Conservation (phyloP, 2,797 vertebrate species). For the Macropodus opercularis region DNA sequence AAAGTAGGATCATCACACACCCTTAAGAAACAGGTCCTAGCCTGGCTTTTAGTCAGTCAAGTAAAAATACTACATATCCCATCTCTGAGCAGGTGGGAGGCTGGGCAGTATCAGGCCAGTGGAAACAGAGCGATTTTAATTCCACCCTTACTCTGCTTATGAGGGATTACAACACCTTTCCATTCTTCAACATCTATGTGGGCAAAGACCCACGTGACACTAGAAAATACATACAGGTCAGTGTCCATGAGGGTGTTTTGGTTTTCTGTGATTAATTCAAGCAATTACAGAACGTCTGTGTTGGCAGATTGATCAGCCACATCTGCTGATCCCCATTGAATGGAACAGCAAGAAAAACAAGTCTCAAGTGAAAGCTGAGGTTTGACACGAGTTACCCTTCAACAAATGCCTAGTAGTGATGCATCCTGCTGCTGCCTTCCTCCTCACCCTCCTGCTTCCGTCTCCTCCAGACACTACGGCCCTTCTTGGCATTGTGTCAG, state of each 20-base stretch:
- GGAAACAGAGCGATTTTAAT: constrained; percentile 87
- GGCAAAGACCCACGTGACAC: constrained; percentile 78
- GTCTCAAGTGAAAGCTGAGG: constrained; percentile 83
- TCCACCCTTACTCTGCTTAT: constrained; percentile 87
- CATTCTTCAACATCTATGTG: constrained; percentile 90
- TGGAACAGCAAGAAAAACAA: constrained; percentile 77
- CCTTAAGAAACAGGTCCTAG: background rate
- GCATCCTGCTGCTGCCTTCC: background rate
- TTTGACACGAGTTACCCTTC: constrained; percentile 49
- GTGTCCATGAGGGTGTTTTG: constrained; percentile 4
- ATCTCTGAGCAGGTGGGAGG: constrained; percentile 85
- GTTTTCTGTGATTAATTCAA: constrained; percentile 26
- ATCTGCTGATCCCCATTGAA: constrained; percentile 86
- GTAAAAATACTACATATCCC: no score
- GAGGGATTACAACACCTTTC: constrained; percentile 89
- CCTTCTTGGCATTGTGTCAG: constrained; percentile 52
- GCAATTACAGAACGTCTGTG: constrained; percentile 25
- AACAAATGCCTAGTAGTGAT: background rate
- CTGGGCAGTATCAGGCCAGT: constrained; percentile 82
- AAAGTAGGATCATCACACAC: constrained; percentile 74
- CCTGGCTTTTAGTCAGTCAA: no score
- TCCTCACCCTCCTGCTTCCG: constrained; percentile 11
- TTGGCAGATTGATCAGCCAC: constrained; percentile 91
- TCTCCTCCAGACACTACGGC: constrained; percentile 65
- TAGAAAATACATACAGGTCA: constrained; percentile 74